Evolutionary conservation across 1,140 invertebrate genomes (phyloP), one percentile per base, ranked within the genome.

Genomic region (Drosophila grimshawi): DNA sequence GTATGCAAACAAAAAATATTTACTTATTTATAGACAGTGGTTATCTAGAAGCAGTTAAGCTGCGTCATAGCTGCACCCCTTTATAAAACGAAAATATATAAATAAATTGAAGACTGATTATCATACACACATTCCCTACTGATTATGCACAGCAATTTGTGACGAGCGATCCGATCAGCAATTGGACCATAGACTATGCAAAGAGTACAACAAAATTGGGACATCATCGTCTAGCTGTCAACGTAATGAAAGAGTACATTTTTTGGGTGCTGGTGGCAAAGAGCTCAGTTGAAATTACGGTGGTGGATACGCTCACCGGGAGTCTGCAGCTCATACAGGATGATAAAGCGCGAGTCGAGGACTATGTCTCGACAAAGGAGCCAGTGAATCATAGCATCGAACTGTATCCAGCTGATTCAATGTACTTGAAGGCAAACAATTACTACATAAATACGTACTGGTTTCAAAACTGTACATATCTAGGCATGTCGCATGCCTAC

Each of bases 391-490:
- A 96, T 77, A 93, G 92, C 48, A 92, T 97, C 61, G 81, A 92
- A 33, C 73, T 97, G 8, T 93, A 93, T 3, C 85, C 94, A 27
- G 93, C 94, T 11, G 96, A 97, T 91, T 77, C 92, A 39, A 80
- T 94, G 45, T 96, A 94, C 86, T 79, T 96, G 19, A 93, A 92
- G 8, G 91, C 93, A 19, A 95, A 94, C 77, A 94, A 96, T 2
- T 95, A 95, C 5, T 93, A 93, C 29, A 92, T 96, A 10, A 91
- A 94, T 19, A 95, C 95, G 6, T 96, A 95, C 86, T 97, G 96
- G 96, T 97, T 96, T 82, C 93, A 96, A 48, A 95, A 97, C 83
- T 97, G 96, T 81, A 93, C 94, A 74, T 96, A 95, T 92, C 94
- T 95, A 64, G 96, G 95, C 43, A 92, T 94, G 64, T 95, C 95